Base-by-base conservation (phyloP, 2,888 invertebrate genomes). In the Portevinia maculata region DNA sequence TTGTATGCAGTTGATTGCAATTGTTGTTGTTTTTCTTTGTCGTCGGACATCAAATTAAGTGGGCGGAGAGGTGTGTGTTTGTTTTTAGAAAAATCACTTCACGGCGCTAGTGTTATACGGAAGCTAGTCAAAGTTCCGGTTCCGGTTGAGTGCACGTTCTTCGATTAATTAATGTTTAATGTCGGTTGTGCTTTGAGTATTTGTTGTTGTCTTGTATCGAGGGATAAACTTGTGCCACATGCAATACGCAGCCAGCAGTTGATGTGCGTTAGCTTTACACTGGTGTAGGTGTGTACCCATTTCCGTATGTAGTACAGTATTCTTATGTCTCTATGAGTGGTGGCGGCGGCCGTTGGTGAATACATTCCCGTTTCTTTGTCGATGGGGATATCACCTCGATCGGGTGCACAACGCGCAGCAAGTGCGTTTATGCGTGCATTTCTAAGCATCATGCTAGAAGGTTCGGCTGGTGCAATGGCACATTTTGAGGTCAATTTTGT, bases 121-220 rank as follows among this genome's bases (percentile, higher is more conserved):
- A 81, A 76, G 81, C 53, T 65, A 53, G 64, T 65, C 60, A 32
- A 70, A 81, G 81, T 81, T 81, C 81, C 81, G 75, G 76, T 81
- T 71, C 59, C 53, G 70, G 59, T 70, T 81, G 75, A 57, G 69
- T 75, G 70, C 70, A 64, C 39, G 50, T 70, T 57, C 17, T 53
- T 46, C 44, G 48, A 3, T 24, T 24, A 24, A 24, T 3, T 24
- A 64, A 30, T 59, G 69, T n/a, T n/a, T n/a, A n/a, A 34, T 64
- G 52, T 21, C 59, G 28, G 62, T 44, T 17, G 30, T 65, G 28
- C 52, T 37, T 64, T 57, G 64, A 50, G 41, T 62, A 48, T 21
- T 41, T 52, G 24, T 65, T 71, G 28, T 78, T 70, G 74, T 69
- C 37, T 69, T 75, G 69, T 64, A 60, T 65, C 59, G 53, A 19